These are phyloP conservation scores for Amaurobius ferox DNA, from an alignment of 2,888 invertebrate genomes.

Conservation along the genomic window DNA sequence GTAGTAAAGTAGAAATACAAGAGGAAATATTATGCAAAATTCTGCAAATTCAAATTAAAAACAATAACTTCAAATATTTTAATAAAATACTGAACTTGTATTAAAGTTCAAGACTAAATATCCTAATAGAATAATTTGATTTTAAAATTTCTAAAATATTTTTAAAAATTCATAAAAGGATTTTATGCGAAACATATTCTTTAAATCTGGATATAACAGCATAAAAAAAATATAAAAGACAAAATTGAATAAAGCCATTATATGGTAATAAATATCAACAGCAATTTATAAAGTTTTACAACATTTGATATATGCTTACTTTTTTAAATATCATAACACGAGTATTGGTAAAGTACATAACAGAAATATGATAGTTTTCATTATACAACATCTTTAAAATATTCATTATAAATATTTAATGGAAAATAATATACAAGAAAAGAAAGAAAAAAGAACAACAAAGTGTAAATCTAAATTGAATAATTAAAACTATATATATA, in stretches of 20 bases:
- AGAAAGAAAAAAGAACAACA: not conserved
- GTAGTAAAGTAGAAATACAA: not conserved
- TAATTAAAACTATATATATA: constrained; percentile 7
- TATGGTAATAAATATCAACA: constrained; percentile 1
- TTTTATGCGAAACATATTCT: not conserved
- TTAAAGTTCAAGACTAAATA: not conserved
- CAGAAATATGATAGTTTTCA: constrained; percentile 4
- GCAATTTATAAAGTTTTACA: constrained; percentile 1
- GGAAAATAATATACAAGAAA: constrained; percentile 8
- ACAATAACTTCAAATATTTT: not conserved
- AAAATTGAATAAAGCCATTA: not conserved
- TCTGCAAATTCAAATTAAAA: not conserved
- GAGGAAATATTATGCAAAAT: not conserved
- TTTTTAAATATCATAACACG: not conserved
- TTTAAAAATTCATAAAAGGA: not conserved
- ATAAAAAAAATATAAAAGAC: not conserved
- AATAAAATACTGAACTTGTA: not conserved
- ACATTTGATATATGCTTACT: constrained; percentile 12
- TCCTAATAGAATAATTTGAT: not conserved
- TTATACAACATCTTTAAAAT: constrained; percentile 1
- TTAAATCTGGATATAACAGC: not conserved
- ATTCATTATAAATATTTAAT: constrained; percentile 12
- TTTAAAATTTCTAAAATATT: not conserved
- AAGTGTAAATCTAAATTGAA: not conserved
- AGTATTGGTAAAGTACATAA: not conserved